A percentile compares a stretch with the other conserved stretches of the same genome.
These are phyloP conservation scores for Lepilemur septentrionalis DNA, from an alignment of 2,797 vertebrate genomes.

Conservation along the genomic window DNA sequence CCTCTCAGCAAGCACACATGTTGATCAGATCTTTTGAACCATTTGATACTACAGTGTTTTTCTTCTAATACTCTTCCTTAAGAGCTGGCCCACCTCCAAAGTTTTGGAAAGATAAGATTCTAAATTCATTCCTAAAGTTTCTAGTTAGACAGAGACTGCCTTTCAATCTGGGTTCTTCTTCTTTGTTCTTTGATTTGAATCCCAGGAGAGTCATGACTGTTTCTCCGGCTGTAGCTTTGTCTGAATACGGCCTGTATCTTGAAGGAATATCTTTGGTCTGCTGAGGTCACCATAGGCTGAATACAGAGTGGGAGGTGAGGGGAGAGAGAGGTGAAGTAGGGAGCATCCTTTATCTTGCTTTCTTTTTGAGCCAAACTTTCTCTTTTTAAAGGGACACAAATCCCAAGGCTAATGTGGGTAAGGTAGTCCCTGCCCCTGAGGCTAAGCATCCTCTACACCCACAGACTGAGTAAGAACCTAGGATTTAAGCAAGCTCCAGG, in stretches of 20 bases:
- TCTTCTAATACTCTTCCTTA: constrained; percentile 28
- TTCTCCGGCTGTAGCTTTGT: constrained; percentile 12
- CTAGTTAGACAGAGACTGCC: constrained; percentile 44
- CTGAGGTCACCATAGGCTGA: background rate
- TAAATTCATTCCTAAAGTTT: constrained; percentile 67
- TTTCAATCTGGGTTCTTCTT: constrained; percentile 55
- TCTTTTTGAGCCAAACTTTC: background rate
- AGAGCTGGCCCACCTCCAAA: constrained; percentile 49
- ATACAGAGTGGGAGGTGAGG: too few species aligned
- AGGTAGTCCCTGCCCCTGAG: background rate
- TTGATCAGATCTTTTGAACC: constrained; percentile 63
- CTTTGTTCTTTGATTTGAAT: constrained; percentile 60
- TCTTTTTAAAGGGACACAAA: constrained; percentile 8
- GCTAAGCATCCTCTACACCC: background rate
- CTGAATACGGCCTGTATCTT: background rate
- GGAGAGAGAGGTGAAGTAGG: background rate
- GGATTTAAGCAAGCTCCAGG: background rate
- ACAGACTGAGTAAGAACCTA: background rate
- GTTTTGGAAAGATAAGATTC: constrained; percentile 53
- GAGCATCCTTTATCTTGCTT: background rate
- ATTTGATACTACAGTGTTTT: constrained; percentile 65
- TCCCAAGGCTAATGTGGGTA: background rate
- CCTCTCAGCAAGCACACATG: background rate
- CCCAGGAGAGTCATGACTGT: constrained; percentile 36
- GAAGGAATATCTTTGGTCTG: background rate